phyloP scores from a whole-genome alignment of 2,113 vertebrate genomes.

The Callaeas wilsoni region DNA sequence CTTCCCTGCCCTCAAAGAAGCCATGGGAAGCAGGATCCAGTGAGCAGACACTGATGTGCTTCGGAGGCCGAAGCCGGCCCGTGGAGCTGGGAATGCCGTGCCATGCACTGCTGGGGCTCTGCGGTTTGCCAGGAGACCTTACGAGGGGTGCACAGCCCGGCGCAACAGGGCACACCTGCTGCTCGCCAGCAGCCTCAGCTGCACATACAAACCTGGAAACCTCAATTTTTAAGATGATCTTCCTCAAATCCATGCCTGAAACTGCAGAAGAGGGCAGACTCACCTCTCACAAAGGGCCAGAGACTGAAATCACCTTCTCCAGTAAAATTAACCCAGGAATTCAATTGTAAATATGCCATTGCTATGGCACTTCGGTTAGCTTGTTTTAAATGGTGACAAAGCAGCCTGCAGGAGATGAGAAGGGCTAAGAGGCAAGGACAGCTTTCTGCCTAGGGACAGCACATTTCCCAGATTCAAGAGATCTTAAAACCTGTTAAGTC shows the following conservation, averaged over 20 bases:
- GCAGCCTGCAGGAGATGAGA: background rate
- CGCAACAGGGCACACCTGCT: background rate
- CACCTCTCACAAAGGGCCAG: background rate
- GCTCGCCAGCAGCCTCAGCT: background rate
- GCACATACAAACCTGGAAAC: background rate
- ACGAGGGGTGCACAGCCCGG: no score
- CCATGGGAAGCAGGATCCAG: background rate
- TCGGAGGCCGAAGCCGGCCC: rapidly evolving
- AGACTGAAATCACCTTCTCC: background rate
- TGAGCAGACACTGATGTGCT: background rate
- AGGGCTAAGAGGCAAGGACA: background rate
- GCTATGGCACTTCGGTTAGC: background rate
- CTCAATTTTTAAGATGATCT: background rate
- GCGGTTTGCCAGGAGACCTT: no score
- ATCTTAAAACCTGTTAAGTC: background rate
- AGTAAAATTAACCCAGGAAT: background rate
- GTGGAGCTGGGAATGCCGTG: background rate
- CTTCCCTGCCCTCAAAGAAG: background rate
- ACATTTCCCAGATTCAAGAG: background rate
- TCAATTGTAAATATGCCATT: background rate
- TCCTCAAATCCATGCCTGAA: background rate
- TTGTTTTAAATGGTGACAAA: background rate
- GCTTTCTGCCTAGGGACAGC: background rate
- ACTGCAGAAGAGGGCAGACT: background rate
- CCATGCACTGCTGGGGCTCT: no score